These are phyloP conservation scores for Anoura caudifer DNA, from an alignment of 2,113 vertebrate genomes.

Conservation along the genomic window DNA sequence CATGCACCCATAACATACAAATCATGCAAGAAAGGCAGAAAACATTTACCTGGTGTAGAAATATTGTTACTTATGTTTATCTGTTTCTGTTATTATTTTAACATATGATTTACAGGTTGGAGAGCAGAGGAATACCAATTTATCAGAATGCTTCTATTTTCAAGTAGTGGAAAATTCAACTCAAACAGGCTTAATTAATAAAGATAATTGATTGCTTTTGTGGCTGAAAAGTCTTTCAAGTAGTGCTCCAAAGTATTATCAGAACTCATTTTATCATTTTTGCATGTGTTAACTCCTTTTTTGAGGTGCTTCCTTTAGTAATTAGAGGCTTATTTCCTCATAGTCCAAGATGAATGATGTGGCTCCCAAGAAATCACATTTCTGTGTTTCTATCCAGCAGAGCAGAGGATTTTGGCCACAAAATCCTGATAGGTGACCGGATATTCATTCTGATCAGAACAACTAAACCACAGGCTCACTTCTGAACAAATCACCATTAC, in stretches of 20 bases:
- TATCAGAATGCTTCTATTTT: neutral
- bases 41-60: neutral
- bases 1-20: neutral
- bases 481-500: neutral
- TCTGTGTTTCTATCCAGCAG: neutral
- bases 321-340: neutral
- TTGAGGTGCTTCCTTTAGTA: neutral
- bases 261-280: neutral
- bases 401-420: neutral
- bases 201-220: neutral
- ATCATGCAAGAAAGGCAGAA: neutral
- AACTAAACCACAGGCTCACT: neutral
- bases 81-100: neutral
- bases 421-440: neutral
- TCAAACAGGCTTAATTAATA: constrained; percentile 1
- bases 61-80: neutral
- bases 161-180: neutral
- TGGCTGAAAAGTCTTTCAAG: neutral
- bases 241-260: neutral
- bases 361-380: neutral
- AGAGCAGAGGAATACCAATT: neutral
- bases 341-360: neutral
- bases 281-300: neutral
- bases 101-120: neutral
- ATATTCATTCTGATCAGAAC: neutral